Evolutionary conservation across 2,797 vertebrate species (phyloP), one percentile per base, ranked within the genome.

Genomic region (Mus spretus): DNA sequence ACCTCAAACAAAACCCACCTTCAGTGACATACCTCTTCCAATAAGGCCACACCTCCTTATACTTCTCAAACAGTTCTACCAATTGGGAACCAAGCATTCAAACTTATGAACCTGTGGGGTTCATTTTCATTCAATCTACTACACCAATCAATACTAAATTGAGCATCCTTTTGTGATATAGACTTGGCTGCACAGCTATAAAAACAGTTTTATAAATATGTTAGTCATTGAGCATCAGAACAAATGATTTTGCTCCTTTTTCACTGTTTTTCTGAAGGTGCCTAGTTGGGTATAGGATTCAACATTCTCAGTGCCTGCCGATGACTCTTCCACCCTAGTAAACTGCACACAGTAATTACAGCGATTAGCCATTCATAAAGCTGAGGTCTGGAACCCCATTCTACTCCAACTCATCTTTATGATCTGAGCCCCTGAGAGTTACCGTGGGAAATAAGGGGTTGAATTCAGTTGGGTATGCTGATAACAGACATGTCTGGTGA

Each of bases 401-500:
- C 20, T 86, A 12, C 24, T 53, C 47, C 44, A n/a, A n/a, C 13
- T 53, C 20, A 24, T 86, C 19, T 53, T 53, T 53, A 15, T 70
- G 31, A n/a, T 24, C 31, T 37, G 26, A 44, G 40, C 47, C 59
- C 67, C 37, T 85, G 44, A 34, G 63, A 34, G 61, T 22, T 85
- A 24, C 31, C 3, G 14, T 22, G 12, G 4, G 44, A 53, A 53
- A n/a, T 2, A 85, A 61, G 34, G 31, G 31, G 17, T n/a, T 70
- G 63, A n/a, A 86, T 53, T 86, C 20, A 70, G 84, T 53, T 70
- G 86, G 65, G 44, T 26, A 70, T 86, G 44, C 83, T 24, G 11
- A 99, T 97, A 78, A 99, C 98, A 15, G 99, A 98, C 0, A 98
- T 96, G 6, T 75, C 90, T 22, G 99, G 99, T 94, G 98, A 97